phyloP scores from a whole-genome alignment of 1,140 invertebrate species.

The Cydia strobilella region DNA sequence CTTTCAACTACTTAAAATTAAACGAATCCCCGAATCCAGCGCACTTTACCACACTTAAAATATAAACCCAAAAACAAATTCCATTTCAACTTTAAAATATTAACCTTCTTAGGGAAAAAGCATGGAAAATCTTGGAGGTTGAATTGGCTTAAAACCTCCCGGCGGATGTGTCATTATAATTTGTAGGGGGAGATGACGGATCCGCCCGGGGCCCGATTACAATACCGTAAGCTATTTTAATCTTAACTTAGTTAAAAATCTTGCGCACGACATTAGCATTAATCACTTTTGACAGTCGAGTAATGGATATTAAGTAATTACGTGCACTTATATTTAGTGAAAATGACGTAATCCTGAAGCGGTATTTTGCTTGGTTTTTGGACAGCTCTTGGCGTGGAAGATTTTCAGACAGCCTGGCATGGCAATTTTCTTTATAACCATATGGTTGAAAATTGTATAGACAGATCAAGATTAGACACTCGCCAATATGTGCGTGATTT shows the following conservation, averaged over 20 bases:
- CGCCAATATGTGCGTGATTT: too few species aligned
- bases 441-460: too few species aligned
- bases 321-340: constrained; percentile 12
- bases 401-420: neutral
- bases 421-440: too few species aligned
- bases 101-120: constrained; percentile 45
- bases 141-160: constrained; percentile 71
- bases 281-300: constrained; percentile 74
- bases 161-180: constrained; percentile 76
- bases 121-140: constrained; percentile 57
- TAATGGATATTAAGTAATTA: constrained; percentile 61
- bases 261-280: constrained; percentile 75
- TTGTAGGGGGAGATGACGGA: constrained; percentile 72
- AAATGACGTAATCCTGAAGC: constrained; percentile 1
- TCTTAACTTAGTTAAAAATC: constrained; percentile 79
- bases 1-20: constrained; percentile 22
- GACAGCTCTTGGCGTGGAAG: neutral
- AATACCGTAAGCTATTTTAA: constrained; percentile 78
- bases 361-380: neutral
- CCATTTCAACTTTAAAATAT: constrained; percentile 43
- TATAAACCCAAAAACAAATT: constrained; percentile 33
- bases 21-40: neutral
- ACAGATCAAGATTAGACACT: too few species aligned
- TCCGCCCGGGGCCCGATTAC: constrained; percentile 68
- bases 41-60: constrained; percentile 8